Base-by-base conservation (phyloP, 2,797 vertebrate genomes). In the Stomatorhinus walkeri region DNA sequence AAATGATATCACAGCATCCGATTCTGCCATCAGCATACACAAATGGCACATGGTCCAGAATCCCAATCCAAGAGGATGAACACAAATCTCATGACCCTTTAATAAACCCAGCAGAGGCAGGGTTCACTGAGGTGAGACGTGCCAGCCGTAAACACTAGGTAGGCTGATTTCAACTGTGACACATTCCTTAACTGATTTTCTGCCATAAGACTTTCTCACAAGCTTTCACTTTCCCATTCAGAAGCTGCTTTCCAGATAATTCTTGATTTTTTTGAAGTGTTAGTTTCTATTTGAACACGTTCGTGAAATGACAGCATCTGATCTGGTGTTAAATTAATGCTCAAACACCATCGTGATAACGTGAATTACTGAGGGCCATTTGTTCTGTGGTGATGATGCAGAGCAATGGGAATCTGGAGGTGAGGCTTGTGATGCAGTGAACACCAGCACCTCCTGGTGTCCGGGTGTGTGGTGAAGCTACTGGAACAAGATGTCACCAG, bases 101-200 rank as follows among this genome's bases (percentile, higher is more conserved):
- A 87, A 64, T 64, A n/a, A 48, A 48, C 54, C 14, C 79, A 61
- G 79, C 52, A 14, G 79, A 22, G 40, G 52, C 40, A 22, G 40
- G 52, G 54, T 12, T 85, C 91, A 92, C 90, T 91, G 86, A 88
- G 89, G 90, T 64, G 22, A 36, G 28, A 88, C 84, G 87, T 48
- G 46, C 22, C 81, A 87, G 84, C 7, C 56, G 8, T 22, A 81
- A 90, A 93, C 92, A 61, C 92, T 89, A 8, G 8, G 87, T 36
- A 46, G 24, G 24, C n/a, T 54, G 40, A 79, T 76, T 79, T 79
- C 12, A 56, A 43, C 3, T 88, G 49, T 16, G 87, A 76, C 59
- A 79, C 51, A 88, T 43, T 88, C 72, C 87, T 28, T 64, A 40
- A 24, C 46, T 24, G 51, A 83, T 84, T 88, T 83, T 10, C 88